Conservation (phyloP, 2,113 vertebrate species). For the Onychorhynchus coronatus region DNA sequence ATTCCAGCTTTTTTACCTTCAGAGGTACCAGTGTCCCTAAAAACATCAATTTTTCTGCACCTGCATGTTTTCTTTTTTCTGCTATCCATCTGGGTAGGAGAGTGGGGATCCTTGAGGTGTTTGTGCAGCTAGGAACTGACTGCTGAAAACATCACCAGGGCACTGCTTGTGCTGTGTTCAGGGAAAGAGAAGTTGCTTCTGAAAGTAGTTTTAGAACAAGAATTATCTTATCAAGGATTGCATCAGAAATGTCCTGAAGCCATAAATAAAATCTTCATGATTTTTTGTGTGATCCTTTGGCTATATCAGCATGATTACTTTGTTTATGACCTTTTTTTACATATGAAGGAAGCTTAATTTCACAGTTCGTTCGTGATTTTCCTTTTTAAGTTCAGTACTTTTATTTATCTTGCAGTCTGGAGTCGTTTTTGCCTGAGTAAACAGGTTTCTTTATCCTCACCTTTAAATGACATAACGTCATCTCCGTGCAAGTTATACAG, state of each 20-base stretch:
- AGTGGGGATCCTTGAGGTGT: not conserved
- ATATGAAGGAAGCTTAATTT: not conserved
- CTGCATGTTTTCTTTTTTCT: not conserved
- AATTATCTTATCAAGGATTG: not conserved
- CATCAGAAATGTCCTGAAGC: not conserved
- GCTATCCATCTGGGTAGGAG: not conserved
- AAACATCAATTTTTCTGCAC: not conserved
- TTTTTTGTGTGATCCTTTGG: not conserved
- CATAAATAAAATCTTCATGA: not conserved
- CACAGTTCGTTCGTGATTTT: not conserved
- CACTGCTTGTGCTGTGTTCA: not conserved
- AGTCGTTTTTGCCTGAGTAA: not conserved
- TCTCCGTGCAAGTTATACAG: not conserved
- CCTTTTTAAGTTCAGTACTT: not conserved
- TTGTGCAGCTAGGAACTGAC: not conserved
- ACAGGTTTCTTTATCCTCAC: slow-evolving; percentile 7
- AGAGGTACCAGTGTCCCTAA: not conserved
- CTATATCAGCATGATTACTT: not conserved
- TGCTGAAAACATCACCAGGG: not conserved
- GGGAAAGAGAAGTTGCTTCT: not conserved
- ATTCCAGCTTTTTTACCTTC: not conserved
- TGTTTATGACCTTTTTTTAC: not conserved
- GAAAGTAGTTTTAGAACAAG: not conserved
- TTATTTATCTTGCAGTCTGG: not conserved
- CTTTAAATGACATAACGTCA: not conserved